Conservation (phyloP, 2,113 vertebrate genomes). For the Hassar affinis region DNA sequence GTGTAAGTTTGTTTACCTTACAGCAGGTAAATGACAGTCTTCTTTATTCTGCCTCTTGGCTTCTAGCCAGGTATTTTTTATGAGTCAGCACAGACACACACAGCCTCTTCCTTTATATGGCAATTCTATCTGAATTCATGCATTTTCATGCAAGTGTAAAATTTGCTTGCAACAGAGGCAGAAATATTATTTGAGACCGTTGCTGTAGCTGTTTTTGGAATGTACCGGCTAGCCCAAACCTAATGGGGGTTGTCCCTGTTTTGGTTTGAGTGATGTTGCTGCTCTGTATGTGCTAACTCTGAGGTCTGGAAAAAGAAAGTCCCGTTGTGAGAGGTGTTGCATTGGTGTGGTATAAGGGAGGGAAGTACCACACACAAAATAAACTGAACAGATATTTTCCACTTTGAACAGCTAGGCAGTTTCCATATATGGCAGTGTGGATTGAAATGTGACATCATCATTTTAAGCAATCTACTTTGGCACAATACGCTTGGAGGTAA, state of each 20-base stretch:
- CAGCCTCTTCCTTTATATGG: background rate
- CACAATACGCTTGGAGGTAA: background rate
- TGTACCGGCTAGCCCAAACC: conserved; percentile 51
- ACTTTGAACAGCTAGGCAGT: background rate
- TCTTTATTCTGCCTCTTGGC: background rate
- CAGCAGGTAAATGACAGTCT: background rate
- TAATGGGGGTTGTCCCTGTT: conserved; percentile 53
- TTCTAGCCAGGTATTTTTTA: background rate
- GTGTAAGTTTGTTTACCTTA: background rate
- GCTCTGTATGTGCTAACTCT: background rate
- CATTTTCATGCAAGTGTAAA: background rate
- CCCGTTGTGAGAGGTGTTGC: conserved; percentile 43
- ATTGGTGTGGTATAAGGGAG: conserved; percentile 28
- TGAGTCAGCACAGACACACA: background rate
- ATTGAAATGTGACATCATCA: background rate
- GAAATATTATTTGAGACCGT: background rate
- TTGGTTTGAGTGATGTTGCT: conserved; percentile 46
- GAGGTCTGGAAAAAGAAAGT: conserved; percentile 58
- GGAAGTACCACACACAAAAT: conserved; percentile 42
- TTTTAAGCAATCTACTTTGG: background rate
- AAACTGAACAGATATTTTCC: background rate
- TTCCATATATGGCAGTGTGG: background rate
- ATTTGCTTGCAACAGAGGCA: background rate
- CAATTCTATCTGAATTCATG: background rate
- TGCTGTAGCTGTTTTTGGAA: conserved; percentile 51